Base-by-base conservation (phyloP, 2,888 invertebrate genomes). In the Andrena bicolor region DNA sequence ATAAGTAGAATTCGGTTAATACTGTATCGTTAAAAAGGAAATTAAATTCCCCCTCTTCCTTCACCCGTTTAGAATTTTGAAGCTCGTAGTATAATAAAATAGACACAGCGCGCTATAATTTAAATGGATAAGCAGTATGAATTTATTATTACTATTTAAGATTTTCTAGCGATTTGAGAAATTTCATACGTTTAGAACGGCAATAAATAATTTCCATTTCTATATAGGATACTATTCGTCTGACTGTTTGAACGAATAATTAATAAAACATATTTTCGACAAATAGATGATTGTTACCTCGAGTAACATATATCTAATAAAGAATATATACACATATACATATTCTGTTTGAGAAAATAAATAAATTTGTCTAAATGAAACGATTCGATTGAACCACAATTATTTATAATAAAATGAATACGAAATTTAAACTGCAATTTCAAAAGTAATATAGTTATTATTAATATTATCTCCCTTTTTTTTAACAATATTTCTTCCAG, bases 221-320 rank as follows among this genome's bases (percentile, higher is more conserved):
- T 63, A 2, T 61, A 23, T 16, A 30, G 16, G 41, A 41, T 20
- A n/a, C 61, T 56, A 30, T 23, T 70, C 30, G 20, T 7, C 13
- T 3, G 26, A 48, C 10, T 16, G 6, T 41, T 75, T 68, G 41
- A 23, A 28, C 30, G 16, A 26, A 64, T 28, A 10, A n/a, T 28
- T 49, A 48, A 51, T 51, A 51, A 30, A 20, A 13, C 28, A 48
- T 28, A 64, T 64, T 64, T 64, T 64, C 64, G 16, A 64, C 30
- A 66, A 66, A 23, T 66, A 32, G 32, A 66, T 2, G 10, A 41
- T 71, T 32, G n/a, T 71, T 71, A 10, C 26, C 56, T 71, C 61
- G 26, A 35, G 70, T 10, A 16, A 20, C 23, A 10, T 23, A 2
- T 28, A 20, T 23, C 41, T 56, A 49, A 69, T 23, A 56, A 26